A percentile compares a stretch with the other conserved stretches of the same genome.
These are phyloP conservation scores for Venusia cambrica DNA, from an alignment of 2,888 invertebrate genomes.

Conservation along the genomic window DNA sequence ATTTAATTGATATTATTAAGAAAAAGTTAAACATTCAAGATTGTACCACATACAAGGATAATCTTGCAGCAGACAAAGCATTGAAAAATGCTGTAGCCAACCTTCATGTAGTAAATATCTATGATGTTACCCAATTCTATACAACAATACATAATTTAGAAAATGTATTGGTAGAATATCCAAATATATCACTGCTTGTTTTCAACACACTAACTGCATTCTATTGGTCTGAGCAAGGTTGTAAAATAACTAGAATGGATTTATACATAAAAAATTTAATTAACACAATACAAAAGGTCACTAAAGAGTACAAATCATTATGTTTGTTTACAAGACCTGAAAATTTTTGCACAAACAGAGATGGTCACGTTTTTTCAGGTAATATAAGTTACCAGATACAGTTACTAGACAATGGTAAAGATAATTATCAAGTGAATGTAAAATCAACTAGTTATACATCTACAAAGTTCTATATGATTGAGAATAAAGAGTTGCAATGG, in stretches of 20 bases:
- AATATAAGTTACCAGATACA: conserved; percentile 65
- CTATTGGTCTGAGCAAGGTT: conserved; percentile 76
- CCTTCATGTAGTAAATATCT: conserved; percentile 56
- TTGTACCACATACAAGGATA: conserved; percentile 10
- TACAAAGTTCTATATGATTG: conserved; percentile 36
- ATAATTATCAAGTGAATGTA: conserved; percentile 34
- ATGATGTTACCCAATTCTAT: conserved; percentile 63
- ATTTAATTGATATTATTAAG: conserved; percentile 35
- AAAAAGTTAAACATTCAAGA: conserved; percentile 27
- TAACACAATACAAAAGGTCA: conserved; percentile 60
- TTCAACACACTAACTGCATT: conserved; percentile 72
- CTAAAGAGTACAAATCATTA: conserved; percentile 69
- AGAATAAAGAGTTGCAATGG: conserved; percentile 36
- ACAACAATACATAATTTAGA: conserved; percentile 66
- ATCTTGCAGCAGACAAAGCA: conserved; percentile 28
- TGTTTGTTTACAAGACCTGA: conserved; percentile 77
- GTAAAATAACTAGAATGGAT: conserved; percentile 72
- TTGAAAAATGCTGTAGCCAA: conserved; percentile 42
- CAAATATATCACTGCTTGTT: conserved; percentile 60
- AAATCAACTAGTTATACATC: conserved; percentile 32
- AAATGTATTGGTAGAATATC: conserved; percentile 53
- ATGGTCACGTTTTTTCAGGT: conserved; percentile 41
- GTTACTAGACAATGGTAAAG: conserved; percentile 31
- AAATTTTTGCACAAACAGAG: conserved; percentile 70
- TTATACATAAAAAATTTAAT: conserved; percentile 68